Evolutionary conservation across 1,140 invertebrate species (phyloP).

Genomic region (Saxidomus purpurata): DNA sequence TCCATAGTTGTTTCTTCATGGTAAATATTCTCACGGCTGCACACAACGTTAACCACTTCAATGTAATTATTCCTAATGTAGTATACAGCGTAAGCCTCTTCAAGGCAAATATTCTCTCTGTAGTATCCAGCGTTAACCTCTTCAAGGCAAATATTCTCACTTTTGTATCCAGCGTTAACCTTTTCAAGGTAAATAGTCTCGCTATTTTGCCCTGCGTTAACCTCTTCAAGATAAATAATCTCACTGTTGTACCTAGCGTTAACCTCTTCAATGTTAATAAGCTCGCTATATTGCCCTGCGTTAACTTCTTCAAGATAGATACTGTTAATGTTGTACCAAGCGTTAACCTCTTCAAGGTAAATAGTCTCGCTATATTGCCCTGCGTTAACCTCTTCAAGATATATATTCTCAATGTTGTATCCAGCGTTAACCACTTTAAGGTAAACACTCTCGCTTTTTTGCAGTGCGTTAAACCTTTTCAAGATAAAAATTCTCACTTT

Average conservation of each 20-base stretch:
- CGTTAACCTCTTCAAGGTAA: constrained; percentile 25
- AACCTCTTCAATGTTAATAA: constrained; percentile 23
- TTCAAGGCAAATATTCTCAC: constrained; percentile 67
- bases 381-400: too few relatives aligned
- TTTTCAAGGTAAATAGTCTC: constrained; percentile 4
- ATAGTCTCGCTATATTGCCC: too few relatives aligned
- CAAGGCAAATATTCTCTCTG: constrained; percentile 68
- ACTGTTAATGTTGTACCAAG: constrained; percentile 67
- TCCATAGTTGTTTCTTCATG: too few relatives aligned
- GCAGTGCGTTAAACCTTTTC: too few relatives aligned
- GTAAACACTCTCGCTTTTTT: not conserved
- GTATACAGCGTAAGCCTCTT: not conserved
- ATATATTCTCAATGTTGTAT: constrained; percentile 69
- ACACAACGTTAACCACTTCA: constrained; percentile 78
- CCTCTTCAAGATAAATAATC: constrained; percentile 69
- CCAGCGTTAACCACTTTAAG: constrained; percentile 32
- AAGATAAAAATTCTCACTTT: too few relatives aligned
- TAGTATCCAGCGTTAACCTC: constrained; percentile 79
- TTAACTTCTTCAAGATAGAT: too few relatives aligned
- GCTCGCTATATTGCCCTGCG: too few relatives aligned
- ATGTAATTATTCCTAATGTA: constrained; percentile 26
- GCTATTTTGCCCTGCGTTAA: constrained; percentile 71
- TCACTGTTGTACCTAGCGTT: constrained; percentile 64
- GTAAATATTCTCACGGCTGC: constrained; percentile 81
- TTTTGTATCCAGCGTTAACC: constrained; percentile 52